Percentiles rank a stretch among this genome's conserved stretches.
Evolutionary conservation across 2,888 invertebrate species (phyloP).

Genomic region (Synergus itoensis): DNA sequence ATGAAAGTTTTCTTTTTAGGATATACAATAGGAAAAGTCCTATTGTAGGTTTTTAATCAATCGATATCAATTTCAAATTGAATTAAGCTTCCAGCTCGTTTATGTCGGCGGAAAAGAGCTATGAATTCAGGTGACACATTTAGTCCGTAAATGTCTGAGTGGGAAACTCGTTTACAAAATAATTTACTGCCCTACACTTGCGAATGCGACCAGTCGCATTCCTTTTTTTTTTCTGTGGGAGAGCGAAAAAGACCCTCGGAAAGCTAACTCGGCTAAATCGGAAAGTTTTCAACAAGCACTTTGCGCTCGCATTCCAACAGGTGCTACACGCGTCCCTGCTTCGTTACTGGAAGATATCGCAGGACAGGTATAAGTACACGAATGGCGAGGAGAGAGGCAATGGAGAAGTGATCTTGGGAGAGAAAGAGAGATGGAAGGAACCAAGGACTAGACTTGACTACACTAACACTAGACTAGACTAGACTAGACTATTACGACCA

Average conservation of each 20-base stretch:
- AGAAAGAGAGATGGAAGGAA: constrained; percentile 10
- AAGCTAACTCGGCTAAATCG: constrained; percentile 48
- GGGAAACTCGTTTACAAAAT: constrained; percentile 35
- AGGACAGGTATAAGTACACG: constrained; percentile 30
- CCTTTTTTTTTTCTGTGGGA: background rate
- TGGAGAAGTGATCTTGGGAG: background rate
- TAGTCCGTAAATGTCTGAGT: constrained; percentile 23
- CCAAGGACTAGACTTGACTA: background rate
- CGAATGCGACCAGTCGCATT: background rate
- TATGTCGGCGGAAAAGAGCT: background rate
- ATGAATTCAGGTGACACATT: constrained; percentile 22
- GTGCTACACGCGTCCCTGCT: constrained; percentile 56
- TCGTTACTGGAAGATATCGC: constrained; percentile 56
- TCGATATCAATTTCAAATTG: background rate
- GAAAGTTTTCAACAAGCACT: constrained; percentile 52
- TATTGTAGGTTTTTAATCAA: background rate
- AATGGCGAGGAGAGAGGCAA: background rate
- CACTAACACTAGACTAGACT: background rate
- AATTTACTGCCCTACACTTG: constrained; percentile 31
- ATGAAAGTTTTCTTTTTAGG: too few relatives aligned
- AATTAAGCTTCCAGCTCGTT: background rate
- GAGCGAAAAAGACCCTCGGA: constrained; percentile 17
- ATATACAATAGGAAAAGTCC: too few relatives aligned
- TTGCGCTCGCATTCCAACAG: constrained; percentile 57
- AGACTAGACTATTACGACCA: constrained; percentile 11